Conservation (phyloP, 2,797 vertebrate genomes). For the Bucorvus abyssinicus region DNA sequence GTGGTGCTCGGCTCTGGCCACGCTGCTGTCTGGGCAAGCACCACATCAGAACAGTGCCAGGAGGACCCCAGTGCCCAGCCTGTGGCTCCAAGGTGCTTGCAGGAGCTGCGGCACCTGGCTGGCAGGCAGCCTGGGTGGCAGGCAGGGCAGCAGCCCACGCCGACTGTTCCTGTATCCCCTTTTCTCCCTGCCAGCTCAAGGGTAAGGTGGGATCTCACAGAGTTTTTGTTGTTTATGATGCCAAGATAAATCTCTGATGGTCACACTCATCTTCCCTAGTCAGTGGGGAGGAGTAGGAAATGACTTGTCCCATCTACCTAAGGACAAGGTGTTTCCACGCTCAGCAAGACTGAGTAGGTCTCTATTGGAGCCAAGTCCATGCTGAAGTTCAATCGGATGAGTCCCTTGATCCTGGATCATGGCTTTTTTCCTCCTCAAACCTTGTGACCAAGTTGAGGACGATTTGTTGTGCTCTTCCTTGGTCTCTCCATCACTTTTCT, state of each 20-base stretch:
- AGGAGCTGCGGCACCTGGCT: not conserved
- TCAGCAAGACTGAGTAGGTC: not conserved
- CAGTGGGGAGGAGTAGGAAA: not conserved
- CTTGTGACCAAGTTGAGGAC: not conserved
- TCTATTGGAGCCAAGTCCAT: not conserved
- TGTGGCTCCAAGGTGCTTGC: not conserved
- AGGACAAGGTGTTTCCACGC: not conserved
- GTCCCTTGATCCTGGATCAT: not conserved
- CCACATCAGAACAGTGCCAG: not conserved
- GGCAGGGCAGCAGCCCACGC: not conserved
- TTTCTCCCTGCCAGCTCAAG: not conserved
- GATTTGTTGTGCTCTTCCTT: not conserved
- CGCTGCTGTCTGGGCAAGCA: not conserved
- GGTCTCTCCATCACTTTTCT: not conserved
- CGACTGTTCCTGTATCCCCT: not conserved
- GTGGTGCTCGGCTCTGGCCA: not conserved
- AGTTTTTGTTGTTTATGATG: not conserved
- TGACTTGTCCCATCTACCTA: not conserved
- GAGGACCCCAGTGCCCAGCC: not conserved
- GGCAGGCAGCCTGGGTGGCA: not conserved
- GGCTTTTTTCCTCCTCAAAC: not conserved
- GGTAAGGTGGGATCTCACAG: not conserved
- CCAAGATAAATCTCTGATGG: not conserved
- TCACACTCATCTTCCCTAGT: fast-evolving
- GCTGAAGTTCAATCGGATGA: not conserved